A percentile compares a stretch with the other conserved stretches of the same genome.
Evolutionary conservation across 2,888 invertebrate species (phyloP).

Genomic region (Synanthedon formicaeformis): DNA sequence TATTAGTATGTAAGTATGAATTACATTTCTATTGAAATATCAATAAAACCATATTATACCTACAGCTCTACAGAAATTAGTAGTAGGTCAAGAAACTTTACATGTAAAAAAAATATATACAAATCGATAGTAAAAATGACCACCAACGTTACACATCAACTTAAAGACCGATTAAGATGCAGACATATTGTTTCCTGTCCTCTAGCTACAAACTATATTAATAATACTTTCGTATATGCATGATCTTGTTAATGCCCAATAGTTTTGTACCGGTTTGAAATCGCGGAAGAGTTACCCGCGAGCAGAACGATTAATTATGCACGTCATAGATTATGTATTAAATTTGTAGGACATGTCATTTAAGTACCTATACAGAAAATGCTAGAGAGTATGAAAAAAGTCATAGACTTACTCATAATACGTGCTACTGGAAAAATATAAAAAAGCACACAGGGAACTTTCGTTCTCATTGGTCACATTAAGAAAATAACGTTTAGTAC

Average conservation of each 20-base stretch:
- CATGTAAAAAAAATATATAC: too few species aligned
- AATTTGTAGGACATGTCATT: conserved; percentile 7
- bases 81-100: too few species aligned
- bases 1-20: neutral
- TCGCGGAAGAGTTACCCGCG: conserved; percentile 35
- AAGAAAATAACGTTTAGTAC: too few species aligned
- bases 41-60: too few species aligned
- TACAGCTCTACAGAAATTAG: too few species aligned
- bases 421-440: too few species aligned
- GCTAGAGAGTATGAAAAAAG: neutral
- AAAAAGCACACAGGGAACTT: too few species aligned
- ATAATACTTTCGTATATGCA: neutral
- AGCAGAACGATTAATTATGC: conserved; percentile 41
- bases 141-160: neutral
- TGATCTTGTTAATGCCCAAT: conserved; percentile 14
- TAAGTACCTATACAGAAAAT: conserved; percentile 9
- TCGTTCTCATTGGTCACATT: too few species aligned
- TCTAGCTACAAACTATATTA: neutral
- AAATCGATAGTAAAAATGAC: neutral
- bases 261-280: conserved; percentile 27
- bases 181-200: conserved; percentile 1
- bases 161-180: neutral
- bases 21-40: too few species aligned
- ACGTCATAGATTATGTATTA: conserved; percentile 24
- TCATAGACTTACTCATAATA: too few species aligned